These are phyloP conservation scores for Horisme vitalbata DNA, from an alignment of 2,888 invertebrate genomes.

Conservation along the genomic window DNA sequence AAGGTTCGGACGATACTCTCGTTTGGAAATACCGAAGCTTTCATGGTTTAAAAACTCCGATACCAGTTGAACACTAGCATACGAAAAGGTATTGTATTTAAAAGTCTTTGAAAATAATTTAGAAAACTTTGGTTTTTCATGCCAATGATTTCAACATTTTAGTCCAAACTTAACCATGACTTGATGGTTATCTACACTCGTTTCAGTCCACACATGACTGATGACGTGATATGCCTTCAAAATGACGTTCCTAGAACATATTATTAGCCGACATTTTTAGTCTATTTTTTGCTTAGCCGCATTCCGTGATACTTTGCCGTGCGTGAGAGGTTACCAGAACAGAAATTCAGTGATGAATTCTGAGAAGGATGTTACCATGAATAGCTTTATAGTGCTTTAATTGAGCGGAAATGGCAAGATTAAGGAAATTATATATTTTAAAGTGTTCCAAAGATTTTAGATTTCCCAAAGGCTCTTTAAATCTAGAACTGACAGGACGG, in stretches of 20 bases:
- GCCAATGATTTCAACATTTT: neutral
- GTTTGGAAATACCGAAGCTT: too few relatives aligned
- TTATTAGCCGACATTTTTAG: slow-evolving; percentile 35
- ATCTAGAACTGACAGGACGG: too few relatives aligned
- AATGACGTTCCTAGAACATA: slow-evolving; percentile 36
- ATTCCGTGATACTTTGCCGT: slow-evolving; percentile 30
- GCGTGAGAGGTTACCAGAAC: slow-evolving; percentile 29
- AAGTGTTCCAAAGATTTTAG: too few relatives aligned
- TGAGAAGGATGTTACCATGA: slow-evolving; percentile 26
- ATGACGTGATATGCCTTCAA: slow-evolving; percentile 31
- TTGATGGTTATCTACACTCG: slow-evolving; percentile 18
- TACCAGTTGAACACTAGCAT: too few relatives aligned
- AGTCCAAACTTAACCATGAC: slow-evolving; percentile 10
- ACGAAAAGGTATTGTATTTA: too few relatives aligned
- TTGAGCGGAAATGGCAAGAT: slow-evolving; percentile 21
- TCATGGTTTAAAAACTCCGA: too few relatives aligned
- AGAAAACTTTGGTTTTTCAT: neutral
- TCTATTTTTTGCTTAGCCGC: slow-evolving; percentile 34
- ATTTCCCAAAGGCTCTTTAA: too few relatives aligned
- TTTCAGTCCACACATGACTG: slow-evolving; percentile 23
- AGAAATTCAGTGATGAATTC: slow-evolving; percentile 25
- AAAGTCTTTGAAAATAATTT: too few relatives aligned
- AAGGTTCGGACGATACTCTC: too few relatives aligned
- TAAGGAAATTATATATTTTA: slow-evolving; percentile 1
- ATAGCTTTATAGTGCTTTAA: slow-evolving; percentile 25